Evolutionary conservation across 2,113 vertebrate genomes (phyloP), one percentile per base, ranked within the genome.

Genomic region (Cyprinodon variegatus): DNA sequence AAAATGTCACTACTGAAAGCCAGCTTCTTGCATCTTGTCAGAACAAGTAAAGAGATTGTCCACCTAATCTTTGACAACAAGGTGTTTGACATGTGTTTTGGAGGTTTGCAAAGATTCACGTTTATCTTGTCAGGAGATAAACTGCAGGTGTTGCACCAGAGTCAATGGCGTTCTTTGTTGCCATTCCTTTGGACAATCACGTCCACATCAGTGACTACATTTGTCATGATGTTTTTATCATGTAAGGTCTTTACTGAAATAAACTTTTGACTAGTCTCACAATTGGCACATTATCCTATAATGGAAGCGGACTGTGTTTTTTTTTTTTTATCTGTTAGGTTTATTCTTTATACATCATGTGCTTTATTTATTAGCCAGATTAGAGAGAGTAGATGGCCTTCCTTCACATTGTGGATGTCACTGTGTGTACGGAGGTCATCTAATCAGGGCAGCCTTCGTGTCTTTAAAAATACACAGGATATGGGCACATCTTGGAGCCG

Each of bases 71-170:
- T 78, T 69, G 68, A 80, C 74, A 86, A 62, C 83, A 50, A 79
- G 77, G 68, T 61, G 74, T 72, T 78, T 69, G 74, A 57, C 77
- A 86, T 78, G 83, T 65, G 84, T 87, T 89, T 83, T 57, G 83
- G 79, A 81, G 79, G 68, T 88, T 66, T 87, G 59, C 80, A 88
- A 89, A 86, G 83, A 80, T 81, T 88, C 86, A 74, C 73, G 68
- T 84, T 81, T 89, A 90, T 92, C 90, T 75, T 43, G 0, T 43
- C 15, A 29, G 72, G 7, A 91, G 88, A 91, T 91, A 92, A 91
- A 85, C 65, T 66, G 81, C 88, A 89, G 85, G 88, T 88, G 88
- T 81, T 74, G 70, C 53, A 85, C 86, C 79, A 60, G 59, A 78
- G 76, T 80, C 78, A 61, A 67, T 68, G 79, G 57, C 57, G 43